These are phyloP conservation scores for Hanleya hanleyi DNA, from an alignment of 2,888 invertebrate species.

Conservation along the genomic window DNA sequence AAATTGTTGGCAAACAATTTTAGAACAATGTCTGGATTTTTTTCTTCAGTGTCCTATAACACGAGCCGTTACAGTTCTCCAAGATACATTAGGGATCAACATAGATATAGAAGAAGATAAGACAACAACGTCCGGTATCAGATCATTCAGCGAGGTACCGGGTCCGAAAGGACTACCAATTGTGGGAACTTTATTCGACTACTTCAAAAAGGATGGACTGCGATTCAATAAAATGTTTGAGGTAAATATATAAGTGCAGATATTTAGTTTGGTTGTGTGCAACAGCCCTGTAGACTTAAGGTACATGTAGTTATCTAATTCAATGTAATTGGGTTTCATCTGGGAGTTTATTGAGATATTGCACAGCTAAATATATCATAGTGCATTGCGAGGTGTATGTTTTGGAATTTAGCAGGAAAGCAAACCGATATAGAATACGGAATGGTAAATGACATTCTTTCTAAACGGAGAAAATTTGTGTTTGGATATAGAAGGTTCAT, in stretches of 20 bases:
- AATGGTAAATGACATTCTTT: no score
- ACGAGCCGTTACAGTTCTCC: background rate
- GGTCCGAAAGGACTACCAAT: slow-evolving; percentile 68
- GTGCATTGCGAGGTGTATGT: no score
- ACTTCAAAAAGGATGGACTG: slow-evolving; percentile 68
- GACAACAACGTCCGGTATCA: slow-evolving; percentile 9
- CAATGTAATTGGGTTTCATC: no score
- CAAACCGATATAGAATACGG: no score
- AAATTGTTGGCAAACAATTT: no score
- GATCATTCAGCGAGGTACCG: slow-evolving; percentile 59
- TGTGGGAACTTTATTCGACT: slow-evolving; percentile 65
- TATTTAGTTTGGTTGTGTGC: background rate
- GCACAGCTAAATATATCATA: no score
- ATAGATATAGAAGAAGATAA: background rate
- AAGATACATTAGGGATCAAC: background rate
- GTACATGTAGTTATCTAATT: background rate
- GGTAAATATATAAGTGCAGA: slow-evolving; percentile 43
- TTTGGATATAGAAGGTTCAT: no score
- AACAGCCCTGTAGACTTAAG: background rate
- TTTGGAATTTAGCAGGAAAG: no score
- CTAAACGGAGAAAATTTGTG: no score
- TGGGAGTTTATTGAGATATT: no score
- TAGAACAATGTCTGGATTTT: no score
- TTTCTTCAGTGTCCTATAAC: slow-evolving; percentile 6
- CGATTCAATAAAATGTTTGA: slow-evolving; percentile 71